Conservation (phyloP, 2,888 invertebrate species). For the Drosophila mimetica region DNA sequence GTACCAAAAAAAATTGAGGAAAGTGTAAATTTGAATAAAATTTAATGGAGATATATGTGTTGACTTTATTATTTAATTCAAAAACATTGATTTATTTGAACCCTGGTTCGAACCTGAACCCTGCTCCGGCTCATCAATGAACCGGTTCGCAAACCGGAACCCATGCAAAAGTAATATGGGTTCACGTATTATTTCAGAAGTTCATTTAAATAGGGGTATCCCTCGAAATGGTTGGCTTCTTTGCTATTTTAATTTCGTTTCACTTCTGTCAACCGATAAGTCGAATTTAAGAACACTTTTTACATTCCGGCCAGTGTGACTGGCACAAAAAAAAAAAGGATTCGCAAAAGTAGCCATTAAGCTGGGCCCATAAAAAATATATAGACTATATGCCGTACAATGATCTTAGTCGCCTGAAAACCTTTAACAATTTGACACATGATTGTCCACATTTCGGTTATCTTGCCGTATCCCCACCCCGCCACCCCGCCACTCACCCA, state of each 20-base stretch:
- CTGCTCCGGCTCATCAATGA: no score
- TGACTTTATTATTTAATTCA: no score
- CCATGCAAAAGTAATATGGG: no score
- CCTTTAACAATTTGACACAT: constrained; percentile 40
- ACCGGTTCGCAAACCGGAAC: no score
- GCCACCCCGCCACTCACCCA: constrained; percentile 18
- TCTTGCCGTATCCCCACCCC: constrained; percentile 36
- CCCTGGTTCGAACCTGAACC: no score
- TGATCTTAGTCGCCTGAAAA: constrained; percentile 20
- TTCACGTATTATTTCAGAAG: no score
- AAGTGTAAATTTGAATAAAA: no score
- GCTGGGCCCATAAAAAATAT: constrained; percentile 24
- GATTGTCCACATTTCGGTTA: constrained; percentile 34
- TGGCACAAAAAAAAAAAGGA: constrained; percentile 15
- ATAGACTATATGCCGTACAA: constrained; percentile 21
- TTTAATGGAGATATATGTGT: no score
- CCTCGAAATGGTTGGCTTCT: background rate
- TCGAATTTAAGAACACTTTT: constrained; percentile 1
- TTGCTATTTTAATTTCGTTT: background rate
- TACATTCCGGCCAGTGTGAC: background rate
- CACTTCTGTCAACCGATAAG: background rate
- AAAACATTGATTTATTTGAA: no score
- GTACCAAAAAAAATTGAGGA: no score
- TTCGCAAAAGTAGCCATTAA: constrained; percentile 18
- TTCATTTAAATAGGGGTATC: no score